A percentile compares a stretch with the other conserved stretches of the same genome.
Evolutionary conservation across 2,888 invertebrate species (phyloP).

Genomic region (Saturnia pavonia): DNA sequence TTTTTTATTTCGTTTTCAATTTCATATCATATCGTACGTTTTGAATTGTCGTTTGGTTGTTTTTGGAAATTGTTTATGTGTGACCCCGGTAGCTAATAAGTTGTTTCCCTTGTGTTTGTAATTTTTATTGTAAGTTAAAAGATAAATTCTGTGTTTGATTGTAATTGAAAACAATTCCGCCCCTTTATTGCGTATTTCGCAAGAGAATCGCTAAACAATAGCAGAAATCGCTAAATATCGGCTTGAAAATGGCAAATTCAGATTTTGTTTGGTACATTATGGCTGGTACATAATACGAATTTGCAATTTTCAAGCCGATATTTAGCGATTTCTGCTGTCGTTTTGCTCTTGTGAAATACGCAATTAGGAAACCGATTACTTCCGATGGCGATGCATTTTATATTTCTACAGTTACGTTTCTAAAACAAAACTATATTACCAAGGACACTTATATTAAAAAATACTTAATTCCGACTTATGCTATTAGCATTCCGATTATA

Average conservation of each 20-base stretch:
- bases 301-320: background rate
- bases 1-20: conserved; percentile 34
- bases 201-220: background rate
- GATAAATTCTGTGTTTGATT: background rate
- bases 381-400: too few relatives aligned
- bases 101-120: background rate
- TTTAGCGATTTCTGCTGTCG: background rate
- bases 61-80: conserved; percentile 16
- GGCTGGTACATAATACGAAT: background rate
- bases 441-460: background rate
- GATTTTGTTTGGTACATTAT: background rate
- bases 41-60: conserved; percentile 33
- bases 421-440: background rate
- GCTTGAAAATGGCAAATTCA: background rate
- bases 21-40: conserved; percentile 30
- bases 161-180: background rate
- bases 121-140: background rate
- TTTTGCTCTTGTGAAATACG: too few relatives aligned
- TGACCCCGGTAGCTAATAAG: background rate
- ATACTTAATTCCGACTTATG: background rate
- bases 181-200: background rate
- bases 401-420: background rate
- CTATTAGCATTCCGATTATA: conserved; percentile 3
- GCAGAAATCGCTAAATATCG: background rate
- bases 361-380: too few relatives aligned